These are phyloP conservation scores for Alethe castanea DNA, from an alignment of 2,113 vertebrate species.

Conservation along the genomic window DNA sequence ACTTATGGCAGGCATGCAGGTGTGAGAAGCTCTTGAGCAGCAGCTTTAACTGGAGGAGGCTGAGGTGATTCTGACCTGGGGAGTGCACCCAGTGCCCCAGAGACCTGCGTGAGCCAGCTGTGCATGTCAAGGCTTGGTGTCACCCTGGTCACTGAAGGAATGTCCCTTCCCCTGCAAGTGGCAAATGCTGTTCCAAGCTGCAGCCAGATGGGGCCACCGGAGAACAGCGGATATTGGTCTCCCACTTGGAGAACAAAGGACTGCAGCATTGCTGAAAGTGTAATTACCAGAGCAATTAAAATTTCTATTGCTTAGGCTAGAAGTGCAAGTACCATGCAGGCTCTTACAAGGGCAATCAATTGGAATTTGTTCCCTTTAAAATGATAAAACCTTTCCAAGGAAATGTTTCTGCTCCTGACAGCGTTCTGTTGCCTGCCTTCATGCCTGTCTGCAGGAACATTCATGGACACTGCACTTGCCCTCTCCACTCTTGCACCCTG, in stretches of 20 bases:
- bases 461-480: accelerated
- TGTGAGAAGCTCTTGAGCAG: not conserved
- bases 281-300: slow-evolving; percentile 60
- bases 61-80: not conserved
- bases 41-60: not conserved
- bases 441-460: not conserved
- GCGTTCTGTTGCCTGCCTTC: not conserved
- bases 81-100: accelerated
- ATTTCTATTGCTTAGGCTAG: slow-evolving; percentile 37
- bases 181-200: slow-evolving; percentile 57
- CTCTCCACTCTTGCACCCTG: accelerated
- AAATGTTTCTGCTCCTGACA: not conserved
- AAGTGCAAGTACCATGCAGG: slow-evolving; percentile 24
- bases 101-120: not conserved
- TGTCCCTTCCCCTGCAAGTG: not conserved
- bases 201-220: slow-evolving; percentile 61
- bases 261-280: slow-evolving; percentile 15
- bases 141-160: not conserved
- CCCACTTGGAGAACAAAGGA: slow-evolving; percentile 20
- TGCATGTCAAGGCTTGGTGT: not conserved
- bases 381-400: not conserved
- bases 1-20: accelerated
- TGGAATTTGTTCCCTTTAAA: slow-evolving; percentile 44
- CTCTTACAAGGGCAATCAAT: slow-evolving; percentile 28
- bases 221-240: slow-evolving; percentile 25